Conservation (phyloP, 1,140 invertebrate species). For the Lepidurus packardi region DNA sequence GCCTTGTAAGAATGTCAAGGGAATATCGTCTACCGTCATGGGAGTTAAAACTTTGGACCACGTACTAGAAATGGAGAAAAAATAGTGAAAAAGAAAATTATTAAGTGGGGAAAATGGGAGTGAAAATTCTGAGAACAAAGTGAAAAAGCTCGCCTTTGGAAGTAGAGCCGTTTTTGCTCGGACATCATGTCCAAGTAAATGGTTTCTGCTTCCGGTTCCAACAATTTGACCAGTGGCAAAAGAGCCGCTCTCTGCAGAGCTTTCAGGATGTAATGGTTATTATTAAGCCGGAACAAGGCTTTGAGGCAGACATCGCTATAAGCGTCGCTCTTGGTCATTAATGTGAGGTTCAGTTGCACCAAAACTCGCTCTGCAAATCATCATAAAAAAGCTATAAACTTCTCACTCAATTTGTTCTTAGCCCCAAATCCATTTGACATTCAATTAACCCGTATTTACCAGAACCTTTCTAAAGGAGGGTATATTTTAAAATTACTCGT, state of each 20-base stretch:
- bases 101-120: constrained; percentile 10
- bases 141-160: constrained; percentile 57
- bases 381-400: constrained; percentile 27
- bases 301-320: constrained; percentile 67
- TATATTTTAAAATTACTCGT: too few relatives aligned
- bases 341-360: constrained; percentile 72
- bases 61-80: constrained; percentile 49
- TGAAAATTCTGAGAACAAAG: constrained; percentile 26
- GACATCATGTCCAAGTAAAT: constrained; percentile 67
- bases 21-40: constrained; percentile 61
- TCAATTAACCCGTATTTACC: not conserved
- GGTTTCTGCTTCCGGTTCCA: constrained; percentile 74
- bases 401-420: not conserved
- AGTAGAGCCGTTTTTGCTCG: constrained; percentile 69
- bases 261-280: constrained; percentile 88
- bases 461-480: too few relatives aligned
- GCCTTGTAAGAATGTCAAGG: constrained; percentile 53
- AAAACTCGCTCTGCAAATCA: constrained; percentile 68
- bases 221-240: constrained; percentile 67
- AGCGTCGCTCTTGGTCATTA: constrained; percentile 77
- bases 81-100: constrained; percentile 29
- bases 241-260: constrained; percentile 75
- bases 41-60: constrained; percentile 77
- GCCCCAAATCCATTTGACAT: not conserved
- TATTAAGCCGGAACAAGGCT: constrained; percentile 82